Conservation (phyloP, 2,797 vertebrate genomes). For the Buceros bicornis region DNA sequence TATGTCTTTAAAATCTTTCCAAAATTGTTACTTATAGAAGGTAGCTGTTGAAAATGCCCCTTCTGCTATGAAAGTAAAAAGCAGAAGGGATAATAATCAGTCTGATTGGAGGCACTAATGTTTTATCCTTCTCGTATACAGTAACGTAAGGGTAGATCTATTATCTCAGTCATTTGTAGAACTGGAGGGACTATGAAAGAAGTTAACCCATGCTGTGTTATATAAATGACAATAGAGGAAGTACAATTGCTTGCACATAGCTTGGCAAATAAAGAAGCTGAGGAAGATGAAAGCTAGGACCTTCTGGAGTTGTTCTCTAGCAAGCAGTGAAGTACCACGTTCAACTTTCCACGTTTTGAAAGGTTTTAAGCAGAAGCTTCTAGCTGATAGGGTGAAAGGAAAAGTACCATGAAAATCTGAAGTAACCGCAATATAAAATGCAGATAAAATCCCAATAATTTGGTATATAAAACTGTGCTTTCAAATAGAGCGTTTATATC, state of each 20-base stretch:
- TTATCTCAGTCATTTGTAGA: background rate
- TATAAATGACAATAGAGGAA: background rate
- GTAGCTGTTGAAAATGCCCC: background rate
- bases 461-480: background rate
- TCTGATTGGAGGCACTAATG: background rate
- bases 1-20: background rate
- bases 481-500: background rate
- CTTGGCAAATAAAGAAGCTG: background rate
- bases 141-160: background rate
- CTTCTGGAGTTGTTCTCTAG: background rate
- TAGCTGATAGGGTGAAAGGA: background rate
- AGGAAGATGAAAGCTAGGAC: background rate
- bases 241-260: background rate
- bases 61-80: background rate
- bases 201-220: background rate
- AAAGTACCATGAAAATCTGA: background rate
- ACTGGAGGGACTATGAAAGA: background rate
- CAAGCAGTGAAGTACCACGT: background rate
- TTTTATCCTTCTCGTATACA: background rate
- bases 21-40: background rate
- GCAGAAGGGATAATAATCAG: background rate
- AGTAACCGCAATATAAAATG: background rate
- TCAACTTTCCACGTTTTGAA: background rate
- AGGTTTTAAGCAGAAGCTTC: background rate
- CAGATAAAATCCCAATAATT: background rate